Base-by-base conservation (phyloP, 2,888 invertebrate genomes). In the Choreutis nemorana region DNA sequence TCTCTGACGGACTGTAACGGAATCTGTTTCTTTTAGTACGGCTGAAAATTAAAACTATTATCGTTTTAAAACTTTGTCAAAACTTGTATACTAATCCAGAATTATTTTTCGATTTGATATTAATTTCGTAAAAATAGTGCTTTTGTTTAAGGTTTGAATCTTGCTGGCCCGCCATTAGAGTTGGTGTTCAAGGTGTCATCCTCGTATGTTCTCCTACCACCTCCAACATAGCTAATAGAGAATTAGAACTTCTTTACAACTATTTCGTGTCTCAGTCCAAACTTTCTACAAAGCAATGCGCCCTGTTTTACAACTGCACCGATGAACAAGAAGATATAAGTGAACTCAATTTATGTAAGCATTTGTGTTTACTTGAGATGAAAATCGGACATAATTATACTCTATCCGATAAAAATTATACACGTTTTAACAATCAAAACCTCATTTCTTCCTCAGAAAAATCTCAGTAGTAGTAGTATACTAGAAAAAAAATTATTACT, bases 101-200 rank as follows among this genome's bases (percentile, higher is more conserved):
- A n/a, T n/a, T n/a, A 43, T 34, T 35, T 10, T 10, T 25, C 15
- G 24, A 28, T 31, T 85, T 49, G 86, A 86, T 7, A 83, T 85
- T 50, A n/a, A n/a, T n/a, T n/a, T n/a, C n/a, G n/a, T n/a, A n/a
- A n/a, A n/a, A n/a, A n/a, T n/a, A 57, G 59, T 36, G 83, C 72
- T 84, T 85, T 65, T 22, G 30, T 56, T 58, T 27, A 45, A 90
- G 90, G 49, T 90, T 83, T 64, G 86, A 88, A 53, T 78, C 81
- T 5, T 89, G 89, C 48, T 91, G 91, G 91, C 87, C 90, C 15
- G 87, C 87, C 1, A 80, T 91, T 35, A 82, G 87, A 24, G 67
- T 83, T 37, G 86, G 86, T 37, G 78, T 84, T 1, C 79, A 86
- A 37, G 91, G 90, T 4, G 83, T 89, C 4, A 81, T 91, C 35